These are phyloP conservation scores for Pegea sp. DNA, from an alignment of 23 tunicate genomes.

Conservation along the genomic window DNA sequence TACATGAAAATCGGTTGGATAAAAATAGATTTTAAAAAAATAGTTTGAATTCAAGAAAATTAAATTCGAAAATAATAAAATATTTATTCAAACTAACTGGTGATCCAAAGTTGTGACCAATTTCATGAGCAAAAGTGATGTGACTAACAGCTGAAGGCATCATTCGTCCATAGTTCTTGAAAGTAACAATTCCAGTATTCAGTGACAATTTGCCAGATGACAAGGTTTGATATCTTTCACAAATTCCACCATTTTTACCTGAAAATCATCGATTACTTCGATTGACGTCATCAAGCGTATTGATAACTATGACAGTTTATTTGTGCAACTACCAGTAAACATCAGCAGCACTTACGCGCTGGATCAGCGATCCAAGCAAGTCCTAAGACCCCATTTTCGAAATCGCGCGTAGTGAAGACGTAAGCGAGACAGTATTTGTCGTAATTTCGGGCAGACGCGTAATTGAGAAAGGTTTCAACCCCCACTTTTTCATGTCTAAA, in stretches of 20 bases:
- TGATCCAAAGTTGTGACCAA: conserved; percentile 95
- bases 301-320: no score
- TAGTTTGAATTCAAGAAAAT: not conserved
- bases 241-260: conserved; percentile 90
- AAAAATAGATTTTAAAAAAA: no score
- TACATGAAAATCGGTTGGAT: not conserved
- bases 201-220: conserved; percentile 41
- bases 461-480: conserved; percentile 71
- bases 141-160: conserved; percentile 71
- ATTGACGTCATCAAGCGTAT: no score
- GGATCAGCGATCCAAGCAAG: conserved; percentile 85
- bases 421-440: conserved; percentile 81
- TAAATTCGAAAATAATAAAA: not conserved
- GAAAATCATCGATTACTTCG: no score
- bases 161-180: conserved; percentile 63
- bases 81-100: conserved; percentile 32
- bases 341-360: conserved; percentile 5
- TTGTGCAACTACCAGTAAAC: not conserved
- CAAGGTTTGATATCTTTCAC: conserved; percentile 42
- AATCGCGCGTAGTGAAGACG: conserved; percentile 83
- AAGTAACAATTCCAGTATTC: conserved; percentile 88
- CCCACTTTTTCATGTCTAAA: conserved; percentile 53
- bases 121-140: conserved; percentile 94
- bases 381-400: conserved; percentile 84
- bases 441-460: conserved; percentile 30